Evolutionary conservation across 1,140 invertebrate species (phyloP).

Genomic region (Periplaneta americana): DNA sequence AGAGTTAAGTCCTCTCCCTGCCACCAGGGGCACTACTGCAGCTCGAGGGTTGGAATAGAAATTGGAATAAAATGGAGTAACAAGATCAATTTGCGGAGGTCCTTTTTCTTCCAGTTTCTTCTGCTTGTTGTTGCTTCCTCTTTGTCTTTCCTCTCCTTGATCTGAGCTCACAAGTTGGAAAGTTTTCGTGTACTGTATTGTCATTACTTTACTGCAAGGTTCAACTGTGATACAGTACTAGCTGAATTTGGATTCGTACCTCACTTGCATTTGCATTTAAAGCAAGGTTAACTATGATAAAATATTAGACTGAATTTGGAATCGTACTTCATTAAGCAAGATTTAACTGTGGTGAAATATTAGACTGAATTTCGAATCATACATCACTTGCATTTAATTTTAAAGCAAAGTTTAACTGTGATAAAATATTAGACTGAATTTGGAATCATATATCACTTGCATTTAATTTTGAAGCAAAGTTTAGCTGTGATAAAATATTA

Average conservation of each 20-base stretch:
- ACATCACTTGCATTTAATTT: too few relatives aligned
- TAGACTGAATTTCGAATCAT: too few relatives aligned
- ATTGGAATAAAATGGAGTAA: background rate
- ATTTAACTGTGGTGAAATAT: too few relatives aligned
- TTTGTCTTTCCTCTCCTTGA: background rate
- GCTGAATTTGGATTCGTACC: background rate
- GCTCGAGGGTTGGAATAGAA: background rate
- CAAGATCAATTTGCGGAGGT: background rate
- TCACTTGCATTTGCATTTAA: too few relatives aligned
- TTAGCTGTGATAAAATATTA: too few relatives aligned
- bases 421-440: too few relatives aligned
- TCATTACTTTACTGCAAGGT: background rate
- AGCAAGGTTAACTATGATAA: too few relatives aligned
- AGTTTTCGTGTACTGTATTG: background rate
- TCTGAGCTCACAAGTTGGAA: background rate
- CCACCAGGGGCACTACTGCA: background rate
- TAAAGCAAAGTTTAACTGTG: too few relatives aligned
- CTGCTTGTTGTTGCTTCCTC: background rate
- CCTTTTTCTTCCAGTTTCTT: background rate
- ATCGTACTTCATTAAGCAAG: too few relatives aligned
- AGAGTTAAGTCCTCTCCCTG: conserved; percentile 1
- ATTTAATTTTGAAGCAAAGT: too few relatives aligned
- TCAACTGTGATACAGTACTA: background rate
- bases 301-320: too few relatives aligned
- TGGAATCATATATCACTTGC: too few relatives aligned